Evolutionary conservation across 2,888 invertebrate species (phyloP).

Genomic region (Hybos culiciformis): DNA sequence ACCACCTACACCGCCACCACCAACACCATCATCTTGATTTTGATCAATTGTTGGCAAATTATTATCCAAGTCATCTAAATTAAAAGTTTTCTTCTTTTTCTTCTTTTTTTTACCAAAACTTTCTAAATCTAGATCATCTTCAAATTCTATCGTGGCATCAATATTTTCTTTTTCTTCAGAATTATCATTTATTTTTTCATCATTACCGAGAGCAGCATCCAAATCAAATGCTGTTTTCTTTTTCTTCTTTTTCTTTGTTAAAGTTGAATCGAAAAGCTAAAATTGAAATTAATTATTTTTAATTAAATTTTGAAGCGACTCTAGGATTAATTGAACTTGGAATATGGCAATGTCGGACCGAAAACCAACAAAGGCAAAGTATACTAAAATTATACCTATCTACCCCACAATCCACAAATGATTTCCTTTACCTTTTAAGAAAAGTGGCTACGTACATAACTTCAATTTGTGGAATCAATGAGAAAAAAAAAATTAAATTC

Average conservation of each 20-base stretch:
- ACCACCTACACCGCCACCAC: slow-evolving; percentile 42
- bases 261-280: slow-evolving; percentile 71
- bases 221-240: slow-evolving; percentile 90
- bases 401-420: neutral
- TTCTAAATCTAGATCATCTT: slow-evolving; percentile 67
- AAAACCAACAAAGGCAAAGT: too few relatives aligned
- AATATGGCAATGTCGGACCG: too few relatives aligned
- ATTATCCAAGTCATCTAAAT: slow-evolving; percentile 73
- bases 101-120: slow-evolving; percentile 80
- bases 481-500: too few relatives aligned
- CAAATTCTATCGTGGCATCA: slow-evolving; percentile 40
- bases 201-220: slow-evolving; percentile 60
- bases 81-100: slow-evolving; percentile 84
- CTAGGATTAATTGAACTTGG: too few relatives aligned
- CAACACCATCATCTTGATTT: slow-evolving; percentile 40
- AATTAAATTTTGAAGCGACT: too few relatives aligned
- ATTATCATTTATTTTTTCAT: slow-evolving; percentile 41
- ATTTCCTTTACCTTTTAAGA: neutral
- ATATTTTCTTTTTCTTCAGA: slow-evolving; percentile 43
- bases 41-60: slow-evolving; percentile 55
- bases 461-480: too few relatives aligned
- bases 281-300: slow-evolving; percentile 15
- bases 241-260: slow-evolving; percentile 81
- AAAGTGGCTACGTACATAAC: neutral
- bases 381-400: neutral